A percentile compares a stretch with the other conserved stretches of the same genome.
phyloP scores from a whole-genome alignment of 2,888 invertebrate species.

The Leptogaster cylindrica region DNA sequence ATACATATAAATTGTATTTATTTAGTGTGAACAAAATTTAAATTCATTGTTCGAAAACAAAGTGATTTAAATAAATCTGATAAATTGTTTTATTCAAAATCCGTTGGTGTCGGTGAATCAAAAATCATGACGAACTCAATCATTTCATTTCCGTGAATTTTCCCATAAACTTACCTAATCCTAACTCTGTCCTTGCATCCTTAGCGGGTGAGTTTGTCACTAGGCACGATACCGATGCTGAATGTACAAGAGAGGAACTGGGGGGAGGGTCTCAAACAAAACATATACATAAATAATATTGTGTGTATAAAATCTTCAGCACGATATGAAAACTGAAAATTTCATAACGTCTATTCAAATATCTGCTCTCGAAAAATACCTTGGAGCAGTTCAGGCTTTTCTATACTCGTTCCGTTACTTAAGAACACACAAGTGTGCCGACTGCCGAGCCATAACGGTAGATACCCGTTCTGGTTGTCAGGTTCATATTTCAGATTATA shows the following conservation, averaged over 20 bases:
- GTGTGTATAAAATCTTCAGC: slow-evolving; percentile 45
- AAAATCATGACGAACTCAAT: slow-evolving; percentile 22
- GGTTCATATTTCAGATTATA: slow-evolving; percentile 36
- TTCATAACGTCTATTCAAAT: slow-evolving; percentile 51
- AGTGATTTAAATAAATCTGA: too few species aligned
- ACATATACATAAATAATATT: slow-evolving; percentile 47
- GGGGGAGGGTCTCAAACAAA: slow-evolving; percentile 44
- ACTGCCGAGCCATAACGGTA: slow-evolving; percentile 33
- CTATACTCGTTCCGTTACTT: slow-evolving; percentile 41
- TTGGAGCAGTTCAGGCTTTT: slow-evolving; percentile 41
- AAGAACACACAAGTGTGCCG: slow-evolving; percentile 31
- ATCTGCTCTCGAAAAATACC: slow-evolving; percentile 50
- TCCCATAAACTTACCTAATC: slow-evolving; percentile 24
- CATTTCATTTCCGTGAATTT: slow-evolving; percentile 38
- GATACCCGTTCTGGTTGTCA: slow-evolving; percentile 39
- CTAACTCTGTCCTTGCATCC: slow-evolving; percentile 7
- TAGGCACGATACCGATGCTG: slow-evolving; percentile 5
- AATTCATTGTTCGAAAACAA: too few species aligned
- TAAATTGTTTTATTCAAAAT: too few species aligned
- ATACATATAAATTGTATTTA: too few species aligned
- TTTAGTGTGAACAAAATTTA: too few species aligned
- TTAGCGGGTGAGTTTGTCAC: slow-evolving; percentile 19
- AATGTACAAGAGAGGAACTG: slow-evolving; percentile 5
- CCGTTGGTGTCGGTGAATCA: background rate
- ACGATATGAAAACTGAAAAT: slow-evolving; percentile 49